Evolutionary conservation across 2,797 vertebrate species (phyloP).

Genomic region (Chanos chanos): DNA sequence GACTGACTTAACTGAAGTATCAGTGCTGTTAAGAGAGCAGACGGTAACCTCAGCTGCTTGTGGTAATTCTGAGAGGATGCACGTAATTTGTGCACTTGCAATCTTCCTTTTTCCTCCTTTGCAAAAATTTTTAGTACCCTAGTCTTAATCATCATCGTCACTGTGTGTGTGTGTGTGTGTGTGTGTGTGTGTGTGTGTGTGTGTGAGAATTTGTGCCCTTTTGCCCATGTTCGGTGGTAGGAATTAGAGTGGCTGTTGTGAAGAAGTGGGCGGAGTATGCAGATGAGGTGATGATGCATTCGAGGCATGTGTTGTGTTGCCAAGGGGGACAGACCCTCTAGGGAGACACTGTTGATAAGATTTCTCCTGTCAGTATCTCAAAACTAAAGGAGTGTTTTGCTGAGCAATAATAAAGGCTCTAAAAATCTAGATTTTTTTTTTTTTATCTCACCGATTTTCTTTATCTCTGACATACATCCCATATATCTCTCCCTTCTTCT

Average conservation of each 20-base stretch:
- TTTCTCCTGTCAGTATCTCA: too few relatives aligned
- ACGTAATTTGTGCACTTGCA: constrained; percentile 31
- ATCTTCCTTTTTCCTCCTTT: constrained; percentile 30
- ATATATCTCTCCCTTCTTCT: constrained; percentile 12
- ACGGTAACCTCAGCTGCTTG: constrained; percentile 4
- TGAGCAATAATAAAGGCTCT: too few relatives aligned
- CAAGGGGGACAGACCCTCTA: too few relatives aligned
- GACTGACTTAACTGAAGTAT: not conserved
- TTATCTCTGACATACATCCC: constrained; percentile 10
- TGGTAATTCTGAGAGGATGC: constrained; percentile 29
- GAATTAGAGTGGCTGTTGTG: too few relatives aligned
- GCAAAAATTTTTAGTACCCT: constrained; percentile 24
- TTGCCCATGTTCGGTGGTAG: too few relatives aligned
- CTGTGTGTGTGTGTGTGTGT: not conserved
- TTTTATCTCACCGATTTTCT: too few relatives aligned
- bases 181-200: not conserved
- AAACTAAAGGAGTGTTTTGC: too few relatives aligned
- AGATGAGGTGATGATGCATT: too few relatives aligned
- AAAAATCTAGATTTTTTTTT: too few relatives aligned
- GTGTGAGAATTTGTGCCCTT: not conserved
- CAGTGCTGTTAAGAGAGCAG: constrained; percentile 7
- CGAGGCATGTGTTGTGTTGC: too few relatives aligned
- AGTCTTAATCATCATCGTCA: constrained; percentile 6
- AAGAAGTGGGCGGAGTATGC: too few relatives aligned
- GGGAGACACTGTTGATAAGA: too few relatives aligned